These are phyloP conservation scores for Cheilosia pagana DNA, from an alignment of 2,888 invertebrate species.

Conservation along the genomic window DNA sequence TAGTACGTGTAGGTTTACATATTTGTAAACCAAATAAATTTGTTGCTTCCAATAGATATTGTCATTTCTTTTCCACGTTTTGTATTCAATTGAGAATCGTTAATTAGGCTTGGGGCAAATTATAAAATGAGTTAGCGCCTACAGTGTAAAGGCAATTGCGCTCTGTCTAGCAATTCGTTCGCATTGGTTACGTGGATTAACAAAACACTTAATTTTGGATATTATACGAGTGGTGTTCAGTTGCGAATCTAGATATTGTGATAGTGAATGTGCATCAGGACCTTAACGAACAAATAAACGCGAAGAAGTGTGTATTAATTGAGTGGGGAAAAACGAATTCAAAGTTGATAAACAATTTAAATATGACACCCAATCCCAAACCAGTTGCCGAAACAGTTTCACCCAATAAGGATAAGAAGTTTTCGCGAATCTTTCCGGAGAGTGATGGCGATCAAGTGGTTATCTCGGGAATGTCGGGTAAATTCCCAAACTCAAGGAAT, in stretches of 20 bases:
- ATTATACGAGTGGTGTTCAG: not conserved
- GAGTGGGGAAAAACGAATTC: not conserved
- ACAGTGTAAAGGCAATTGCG: slow-evolving; percentile 79
- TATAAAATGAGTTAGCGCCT: slow-evolving; percentile 77
- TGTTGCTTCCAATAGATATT: slow-evolving; percentile 32
- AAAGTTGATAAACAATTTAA: not conserved
- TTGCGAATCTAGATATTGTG: slow-evolving; percentile 2
- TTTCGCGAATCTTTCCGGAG: slow-evolving; percentile 80
- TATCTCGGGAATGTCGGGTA: slow-evolving; percentile 86
- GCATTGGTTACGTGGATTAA: slow-evolving; percentile 54
- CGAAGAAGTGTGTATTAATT: not conserved
- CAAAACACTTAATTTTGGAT: not conserved
- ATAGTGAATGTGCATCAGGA: slow-evolving; percentile 14
- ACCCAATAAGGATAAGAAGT: slow-evolving; percentile 78
- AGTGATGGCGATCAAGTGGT: slow-evolving; percentile 85
- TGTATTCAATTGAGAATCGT: slow-evolving; percentile 75
- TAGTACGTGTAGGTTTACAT: slow-evolving; percentile 39
- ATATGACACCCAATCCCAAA: slow-evolving; percentile 68
- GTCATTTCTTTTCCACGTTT: slow-evolving; percentile 23
- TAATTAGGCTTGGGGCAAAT: slow-evolving; percentile 76
- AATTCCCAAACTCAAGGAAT: slow-evolving; percentile 88
- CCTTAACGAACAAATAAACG: not conserved
- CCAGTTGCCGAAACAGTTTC: not conserved
- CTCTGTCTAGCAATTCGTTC: slow-evolving; percentile 79
- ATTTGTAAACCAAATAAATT: slow-evolving; percentile 41